These are phyloP conservation scores for Eptesicus fuscus DNA, from an alignment of 2,113 vertebrate species.

Conservation along the genomic window DNA sequence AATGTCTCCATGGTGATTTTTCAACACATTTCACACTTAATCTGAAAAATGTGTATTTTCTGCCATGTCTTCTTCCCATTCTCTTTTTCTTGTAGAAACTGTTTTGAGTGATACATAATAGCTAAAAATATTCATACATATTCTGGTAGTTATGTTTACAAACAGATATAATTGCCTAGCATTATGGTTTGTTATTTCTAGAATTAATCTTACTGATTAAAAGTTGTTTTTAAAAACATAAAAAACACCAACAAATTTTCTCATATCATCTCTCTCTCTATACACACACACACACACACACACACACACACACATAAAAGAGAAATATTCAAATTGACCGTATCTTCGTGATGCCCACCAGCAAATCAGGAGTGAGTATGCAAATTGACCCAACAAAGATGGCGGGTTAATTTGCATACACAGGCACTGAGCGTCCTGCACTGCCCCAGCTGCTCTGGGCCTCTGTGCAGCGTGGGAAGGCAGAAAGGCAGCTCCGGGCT, in stretches of 20 bases:
- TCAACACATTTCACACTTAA: slow-evolving; percentile 48
- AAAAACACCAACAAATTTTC: slow-evolving; percentile 23
- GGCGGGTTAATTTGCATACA: no score
- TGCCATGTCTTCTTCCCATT: not conserved
- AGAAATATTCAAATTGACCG: no score
- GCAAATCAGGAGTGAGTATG: no score
- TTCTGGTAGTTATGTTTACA: slow-evolving; percentile 72
- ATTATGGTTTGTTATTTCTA: slow-evolving; percentile 69
- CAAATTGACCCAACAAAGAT: no score
- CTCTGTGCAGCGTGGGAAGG: no score
- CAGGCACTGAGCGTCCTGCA: no score
- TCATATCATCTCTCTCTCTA: not conserved
- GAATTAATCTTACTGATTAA: slow-evolving; percentile 74
- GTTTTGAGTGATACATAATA: slow-evolving; percentile 45
- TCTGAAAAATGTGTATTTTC: slow-evolving; percentile 23
- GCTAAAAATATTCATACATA: slow-evolving; percentile 57
- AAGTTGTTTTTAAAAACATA: not conserved
- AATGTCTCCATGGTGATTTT: slow-evolving; percentile 28
- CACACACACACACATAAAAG: no score
- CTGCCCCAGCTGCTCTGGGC: no score
- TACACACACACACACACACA: no score
- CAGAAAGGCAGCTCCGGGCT: no score
- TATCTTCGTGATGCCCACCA: no score
- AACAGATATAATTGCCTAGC: slow-evolving; percentile 72
- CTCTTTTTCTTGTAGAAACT: slow-evolving; percentile 45